A percentile compares a stretch with the other conserved stretches of the same genome.
Conservation (phyloP, 2,113 vertebrate species). For the Pampusana beccarii region DNA sequence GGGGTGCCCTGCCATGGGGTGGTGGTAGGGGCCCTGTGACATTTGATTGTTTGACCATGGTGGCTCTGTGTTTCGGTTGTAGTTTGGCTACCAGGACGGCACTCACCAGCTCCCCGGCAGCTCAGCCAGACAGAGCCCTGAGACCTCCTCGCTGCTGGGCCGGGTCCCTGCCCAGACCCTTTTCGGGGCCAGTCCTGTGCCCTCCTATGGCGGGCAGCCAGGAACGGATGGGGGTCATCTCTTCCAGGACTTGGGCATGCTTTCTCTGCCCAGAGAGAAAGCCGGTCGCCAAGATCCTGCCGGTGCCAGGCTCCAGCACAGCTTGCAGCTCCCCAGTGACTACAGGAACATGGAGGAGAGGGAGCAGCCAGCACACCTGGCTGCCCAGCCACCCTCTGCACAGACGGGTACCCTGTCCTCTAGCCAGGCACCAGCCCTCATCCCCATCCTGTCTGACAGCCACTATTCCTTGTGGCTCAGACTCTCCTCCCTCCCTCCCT, state of each 20-base stretch:
- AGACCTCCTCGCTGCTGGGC: constrained; percentile 67
- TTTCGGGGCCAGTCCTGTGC: constrained; percentile 71
- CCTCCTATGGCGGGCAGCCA: constrained; percentile 77
- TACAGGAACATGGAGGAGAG: constrained; percentile 26
- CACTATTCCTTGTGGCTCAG: fast-evolving
- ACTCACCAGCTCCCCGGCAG: constrained; percentile 54
- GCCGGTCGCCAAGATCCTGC: constrained; percentile 60
- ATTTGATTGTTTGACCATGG: neutral
- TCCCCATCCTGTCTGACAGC: neutral
- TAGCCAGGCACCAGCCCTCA: constrained; percentile 18
- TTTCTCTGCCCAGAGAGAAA: constrained; percentile 84
- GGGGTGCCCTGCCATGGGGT: neutral
- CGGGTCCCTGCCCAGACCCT: constrained; percentile 54
- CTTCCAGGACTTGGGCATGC: constrained; percentile 84
- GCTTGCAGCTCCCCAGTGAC: constrained; percentile 52
- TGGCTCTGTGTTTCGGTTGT: constrained; percentile 12
- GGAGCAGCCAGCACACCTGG: neutral
- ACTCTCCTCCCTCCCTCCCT: neutral
- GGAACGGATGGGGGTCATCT: constrained; percentile 83
- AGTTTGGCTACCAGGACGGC: constrained; percentile 86
- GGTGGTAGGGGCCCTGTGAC: neutral
- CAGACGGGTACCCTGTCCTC: neutral
- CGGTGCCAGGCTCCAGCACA: constrained; percentile 68
- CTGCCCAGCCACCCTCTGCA: neutral
- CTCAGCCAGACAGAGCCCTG: constrained; percentile 31